Conservation (phyloP, 2,113 vertebrate genomes). For the Laticauda colubrina region DNA sequence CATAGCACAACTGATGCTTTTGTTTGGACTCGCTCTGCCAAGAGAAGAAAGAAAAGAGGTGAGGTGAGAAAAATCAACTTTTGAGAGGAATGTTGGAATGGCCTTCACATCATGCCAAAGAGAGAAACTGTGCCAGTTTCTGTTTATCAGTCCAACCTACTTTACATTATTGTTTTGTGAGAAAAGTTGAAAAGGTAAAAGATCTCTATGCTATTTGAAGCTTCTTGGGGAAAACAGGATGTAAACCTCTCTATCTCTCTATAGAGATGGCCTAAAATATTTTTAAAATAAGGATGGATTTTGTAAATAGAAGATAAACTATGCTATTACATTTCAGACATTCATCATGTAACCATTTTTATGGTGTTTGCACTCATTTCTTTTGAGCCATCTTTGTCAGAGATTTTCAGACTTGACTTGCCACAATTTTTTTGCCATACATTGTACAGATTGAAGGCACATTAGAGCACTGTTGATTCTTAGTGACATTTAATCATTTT, state of each 20-base stretch:
- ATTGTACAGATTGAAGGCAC: not conserved
- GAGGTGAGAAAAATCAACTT: not conserved
- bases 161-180: not conserved
- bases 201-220: not conserved
- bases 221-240: not conserved
- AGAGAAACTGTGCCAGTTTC: not conserved
- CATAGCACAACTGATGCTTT: not conserved
- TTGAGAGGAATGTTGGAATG: not conserved
- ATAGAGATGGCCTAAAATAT: not conserved
- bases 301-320: not conserved
- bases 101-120: not conserved
- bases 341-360: not conserved
- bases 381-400: not conserved
- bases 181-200: not conserved
- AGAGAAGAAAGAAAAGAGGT: not conserved
- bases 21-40: not conserved
- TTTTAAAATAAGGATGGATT: not conserved
- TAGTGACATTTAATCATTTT: not conserved
- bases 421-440: not conserved
- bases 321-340: not conserved
- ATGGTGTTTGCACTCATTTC: not conserved
- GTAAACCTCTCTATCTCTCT: not conserved
- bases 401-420: not conserved
- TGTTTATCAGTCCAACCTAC: not conserved
- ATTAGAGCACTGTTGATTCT: not conserved